phyloP scores from a whole-genome alignment of 2,797 vertebrate species.

The Danionella dracula region DNA sequence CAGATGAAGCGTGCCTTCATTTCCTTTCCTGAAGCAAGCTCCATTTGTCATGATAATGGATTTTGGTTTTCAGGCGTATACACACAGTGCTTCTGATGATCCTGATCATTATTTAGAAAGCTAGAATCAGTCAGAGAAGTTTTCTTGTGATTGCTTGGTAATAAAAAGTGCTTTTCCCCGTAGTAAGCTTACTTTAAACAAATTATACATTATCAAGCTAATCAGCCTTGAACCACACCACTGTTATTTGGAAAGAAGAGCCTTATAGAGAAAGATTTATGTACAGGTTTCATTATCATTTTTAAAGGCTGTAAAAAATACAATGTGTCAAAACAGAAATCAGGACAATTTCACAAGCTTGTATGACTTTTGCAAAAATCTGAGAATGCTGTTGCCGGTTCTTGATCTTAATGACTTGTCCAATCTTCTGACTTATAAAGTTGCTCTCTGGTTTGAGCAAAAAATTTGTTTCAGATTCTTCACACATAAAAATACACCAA shows the following conservation, averaged over 20 bases:
- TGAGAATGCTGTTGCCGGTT: too few species aligned
- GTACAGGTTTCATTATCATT: too few species aligned
- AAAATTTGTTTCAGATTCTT: too few species aligned
- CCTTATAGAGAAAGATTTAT: too few species aligned
- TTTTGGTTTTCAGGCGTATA: slow-evolving; percentile 25
- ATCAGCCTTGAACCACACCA: not conserved
- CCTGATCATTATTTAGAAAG: slow-evolving; percentile 17
- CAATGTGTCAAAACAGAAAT: too few species aligned
- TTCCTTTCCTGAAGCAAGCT: slow-evolving; percentile 9
- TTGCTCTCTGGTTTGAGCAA: too few species aligned
- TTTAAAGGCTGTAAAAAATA: too few species aligned
- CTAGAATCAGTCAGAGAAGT: slow-evolving; percentile 16
- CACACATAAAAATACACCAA: too few species aligned
- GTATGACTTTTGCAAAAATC: too few species aligned
- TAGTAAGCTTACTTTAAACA: not conserved
- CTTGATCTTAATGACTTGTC: too few species aligned
- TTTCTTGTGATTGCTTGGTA: slow-evolving; percentile 24
- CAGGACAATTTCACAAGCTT: too few species aligned
- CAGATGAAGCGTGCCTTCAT: slow-evolving; percentile 23
- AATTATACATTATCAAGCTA: not conserved
- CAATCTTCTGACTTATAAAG: too few species aligned
- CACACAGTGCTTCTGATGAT: slow-evolving; percentile 4
- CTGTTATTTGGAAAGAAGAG: not conserved
- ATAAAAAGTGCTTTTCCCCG: slow-evolving; percentile 1
- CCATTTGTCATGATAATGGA: slow-evolving; percentile 31